A percentile compares a stretch with the other conserved stretches of the same genome.
Conservation (phyloP, 2,797 vertebrate species). For the Botia kubotai region DNA sequence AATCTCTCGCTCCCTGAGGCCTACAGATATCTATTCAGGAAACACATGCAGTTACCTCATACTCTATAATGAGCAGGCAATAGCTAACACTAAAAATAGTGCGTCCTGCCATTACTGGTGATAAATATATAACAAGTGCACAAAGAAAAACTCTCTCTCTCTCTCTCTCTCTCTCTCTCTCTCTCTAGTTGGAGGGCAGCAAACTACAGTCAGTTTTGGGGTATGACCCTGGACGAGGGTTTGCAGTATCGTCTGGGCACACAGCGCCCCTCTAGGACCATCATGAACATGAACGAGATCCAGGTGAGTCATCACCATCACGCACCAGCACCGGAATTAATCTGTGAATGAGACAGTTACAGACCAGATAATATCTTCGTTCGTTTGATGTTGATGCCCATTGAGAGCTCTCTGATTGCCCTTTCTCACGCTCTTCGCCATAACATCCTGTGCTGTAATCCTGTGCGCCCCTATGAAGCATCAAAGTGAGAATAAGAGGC, state of each 20-base stretch:
- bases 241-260: slow-evolving; percentile 91
- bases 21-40: background rate
- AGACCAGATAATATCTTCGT: slow-evolving; percentile 18
- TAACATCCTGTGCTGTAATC: slow-evolving; percentile 18
- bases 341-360: background rate
- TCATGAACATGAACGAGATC: slow-evolving; percentile 97
- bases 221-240: slow-evolving; percentile 92
- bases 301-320: slow-evolving; percentile 77
- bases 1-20: background rate
- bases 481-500: slow-evolving; percentile 46
- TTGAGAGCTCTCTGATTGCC: slow-evolving; percentile 16
- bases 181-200: slow-evolving; percentile 87
- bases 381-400: slow-evolving; percentile 8
- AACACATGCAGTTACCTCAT: background rate
- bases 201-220: slow-evolving; percentile 92
- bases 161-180: slow-evolving; percentile 43
- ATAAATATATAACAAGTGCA: background rate
- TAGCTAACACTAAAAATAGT: background rate
- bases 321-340: background rate
- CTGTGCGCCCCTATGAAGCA: slow-evolving; percentile 9
- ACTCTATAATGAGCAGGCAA: background rate
- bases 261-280: slow-evolving; percentile 83
- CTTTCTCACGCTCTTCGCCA: background rate
- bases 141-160: background rate
- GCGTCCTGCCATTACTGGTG: background rate